These are phyloP conservation scores for Watsonalla cultraria DNA, from an alignment of 2,888 invertebrate species.

Conservation along the genomic window DNA sequence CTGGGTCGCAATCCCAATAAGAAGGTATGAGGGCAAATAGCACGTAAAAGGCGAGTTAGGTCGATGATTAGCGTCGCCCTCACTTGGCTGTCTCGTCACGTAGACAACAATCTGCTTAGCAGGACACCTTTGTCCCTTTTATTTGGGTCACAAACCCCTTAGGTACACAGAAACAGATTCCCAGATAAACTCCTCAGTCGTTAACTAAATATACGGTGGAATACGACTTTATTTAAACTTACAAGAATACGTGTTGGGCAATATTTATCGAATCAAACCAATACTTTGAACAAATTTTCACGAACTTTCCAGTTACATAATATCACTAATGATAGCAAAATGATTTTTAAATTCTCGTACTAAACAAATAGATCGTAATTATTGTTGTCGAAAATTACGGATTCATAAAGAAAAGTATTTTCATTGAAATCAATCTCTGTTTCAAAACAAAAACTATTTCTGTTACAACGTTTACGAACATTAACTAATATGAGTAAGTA, in stretches of 20 bases:
- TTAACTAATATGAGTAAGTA: conserved; percentile 2
- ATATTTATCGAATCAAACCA: too few relatives aligned
- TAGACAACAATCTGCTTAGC: conserved; percentile 67
- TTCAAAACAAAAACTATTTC: too few relatives aligned
- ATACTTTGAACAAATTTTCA: too few relatives aligned
- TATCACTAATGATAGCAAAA: too few relatives aligned
- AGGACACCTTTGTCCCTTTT: conserved; percentile 67
- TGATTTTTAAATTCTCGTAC: too few relatives aligned
- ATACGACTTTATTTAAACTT: conserved; percentile 8
- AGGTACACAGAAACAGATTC: conserved; percentile 60
- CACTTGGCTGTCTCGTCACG: conserved; percentile 60
- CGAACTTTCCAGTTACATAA: too few relatives aligned
- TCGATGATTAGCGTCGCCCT: conserved; percentile 49
- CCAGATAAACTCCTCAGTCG: conserved; percentile 46
- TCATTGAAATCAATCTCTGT: too few relatives aligned
- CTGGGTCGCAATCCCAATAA: conserved; percentile 7
- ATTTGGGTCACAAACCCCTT: conserved; percentile 57
- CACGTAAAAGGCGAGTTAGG: conserved; percentile 33
- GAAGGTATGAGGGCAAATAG: conserved; percentile 28
- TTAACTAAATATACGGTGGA: conserved; percentile 39
- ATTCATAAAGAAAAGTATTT: too few relatives aligned
- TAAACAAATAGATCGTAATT: too few relatives aligned
- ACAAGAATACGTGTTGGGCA: not conserved
- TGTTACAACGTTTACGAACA: not conserved
- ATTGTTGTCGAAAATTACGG: too few relatives aligned